Percentiles rank a stretch among this genome's conserved stretches.
Conservation (phyloP, 2,888 invertebrate species). For the Cheilosia pagana region DNA sequence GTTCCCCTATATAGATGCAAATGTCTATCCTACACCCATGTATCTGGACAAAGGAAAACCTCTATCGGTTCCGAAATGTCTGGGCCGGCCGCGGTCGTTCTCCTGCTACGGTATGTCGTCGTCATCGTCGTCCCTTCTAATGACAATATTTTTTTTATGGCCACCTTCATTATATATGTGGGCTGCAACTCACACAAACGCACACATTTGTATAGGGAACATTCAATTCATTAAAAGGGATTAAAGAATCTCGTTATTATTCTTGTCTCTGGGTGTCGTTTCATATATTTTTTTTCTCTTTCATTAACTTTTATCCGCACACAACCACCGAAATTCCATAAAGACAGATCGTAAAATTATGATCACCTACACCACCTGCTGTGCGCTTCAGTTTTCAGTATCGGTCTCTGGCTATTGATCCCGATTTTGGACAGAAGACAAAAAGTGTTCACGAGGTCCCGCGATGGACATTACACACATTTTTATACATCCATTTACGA, state of each 20-base stretch:
- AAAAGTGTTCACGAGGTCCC: neutral
- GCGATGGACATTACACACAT: neutral
- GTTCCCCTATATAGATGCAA: constrained; percentile 6
- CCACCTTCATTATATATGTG: constrained; percentile 45
- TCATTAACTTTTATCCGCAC: constrained; percentile 63
- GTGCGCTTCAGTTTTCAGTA: constrained; percentile 67
- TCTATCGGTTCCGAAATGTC: constrained; percentile 61
- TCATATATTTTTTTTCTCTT: constrained; percentile 47
- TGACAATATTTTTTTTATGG: constrained; percentile 55
- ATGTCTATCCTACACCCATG: constrained; percentile 6
- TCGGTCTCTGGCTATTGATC: constrained; percentile 75
- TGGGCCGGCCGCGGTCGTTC: constrained; percentile 27
- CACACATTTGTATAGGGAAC: neutral
- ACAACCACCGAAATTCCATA: constrained; percentile 69
- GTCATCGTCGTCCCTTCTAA: constrained; percentile 28
- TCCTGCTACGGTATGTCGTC: constrained; percentile 27
- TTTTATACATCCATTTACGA: neutral
- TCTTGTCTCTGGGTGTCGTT: constrained; percentile 54
- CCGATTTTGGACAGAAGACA: constrained; percentile 39
- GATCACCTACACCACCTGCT: constrained; percentile 75
- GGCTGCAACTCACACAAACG: constrained; percentile 28
- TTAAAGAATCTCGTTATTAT: constrained; percentile 74
- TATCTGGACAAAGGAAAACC: neutral
- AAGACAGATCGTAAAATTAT: constrained; percentile 75
- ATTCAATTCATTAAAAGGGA: constrained; percentile 74